These are phyloP conservation scores for Propithecus coquereli DNA, from an alignment of 2,113 vertebrate genomes.

Conservation along the genomic window DNA sequence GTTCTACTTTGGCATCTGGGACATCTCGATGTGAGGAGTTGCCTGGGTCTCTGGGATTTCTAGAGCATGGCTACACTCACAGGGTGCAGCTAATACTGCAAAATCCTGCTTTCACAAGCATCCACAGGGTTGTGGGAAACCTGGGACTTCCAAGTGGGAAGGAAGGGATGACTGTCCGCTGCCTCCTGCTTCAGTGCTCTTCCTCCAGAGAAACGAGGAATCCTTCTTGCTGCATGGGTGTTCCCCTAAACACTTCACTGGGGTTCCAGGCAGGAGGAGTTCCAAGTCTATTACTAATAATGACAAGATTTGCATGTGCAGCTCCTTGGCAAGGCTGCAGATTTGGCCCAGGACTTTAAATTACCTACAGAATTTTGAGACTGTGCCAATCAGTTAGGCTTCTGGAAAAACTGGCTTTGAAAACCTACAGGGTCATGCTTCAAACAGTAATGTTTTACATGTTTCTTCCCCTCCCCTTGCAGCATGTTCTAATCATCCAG, in stretches of 20 bases:
- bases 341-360: neutral
- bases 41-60: neutral
- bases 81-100: neutral
- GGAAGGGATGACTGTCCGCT: accelerated
- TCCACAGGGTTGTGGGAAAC: no score
- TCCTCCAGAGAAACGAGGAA: neutral
- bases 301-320: neutral
- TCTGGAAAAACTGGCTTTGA: conserved; percentile 59
- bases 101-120: neutral
- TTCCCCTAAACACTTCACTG: neutral
- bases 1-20: accelerated
- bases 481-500: neutral
- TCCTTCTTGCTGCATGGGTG: accelerated
- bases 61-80: neutral
- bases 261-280: neutral
- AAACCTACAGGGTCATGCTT: conserved; percentile 30
- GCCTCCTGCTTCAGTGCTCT: neutral
- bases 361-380: conserved; percentile 60
- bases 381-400: conserved; percentile 60
- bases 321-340: neutral
- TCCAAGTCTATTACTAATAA: neutral
- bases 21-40: neutral
- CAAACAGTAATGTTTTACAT: conserved; percentile 36
- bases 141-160: neutral
- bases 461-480: neutral